Conservation (phyloP, 2,797 vertebrate species). For the Tarsius wallacei region DNA sequence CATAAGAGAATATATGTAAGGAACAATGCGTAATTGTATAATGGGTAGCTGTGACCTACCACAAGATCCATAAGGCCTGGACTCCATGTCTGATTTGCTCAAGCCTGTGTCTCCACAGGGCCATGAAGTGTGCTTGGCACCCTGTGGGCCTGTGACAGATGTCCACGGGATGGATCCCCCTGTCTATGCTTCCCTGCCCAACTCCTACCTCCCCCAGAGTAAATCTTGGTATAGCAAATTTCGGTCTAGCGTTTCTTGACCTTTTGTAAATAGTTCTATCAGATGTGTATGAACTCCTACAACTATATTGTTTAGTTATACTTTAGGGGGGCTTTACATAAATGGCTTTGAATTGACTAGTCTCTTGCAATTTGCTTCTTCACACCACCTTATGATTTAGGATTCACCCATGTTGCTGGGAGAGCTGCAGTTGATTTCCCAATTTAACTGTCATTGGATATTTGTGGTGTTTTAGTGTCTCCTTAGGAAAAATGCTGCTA, state of each 20-base stretch:
- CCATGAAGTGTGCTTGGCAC: not conserved
- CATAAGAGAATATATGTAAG: not conserved
- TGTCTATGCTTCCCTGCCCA: not conserved
- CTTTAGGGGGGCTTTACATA: not conserved
- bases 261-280: not conserved
- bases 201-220: not conserved
- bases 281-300: not conserved
- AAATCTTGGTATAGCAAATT: not conserved
- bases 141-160: not conserved
- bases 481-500: slow-evolving; percentile 35
- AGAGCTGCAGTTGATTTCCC: not conserved
- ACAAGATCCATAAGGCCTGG: not conserved
- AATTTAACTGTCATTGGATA: not conserved
- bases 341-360: not conserved
- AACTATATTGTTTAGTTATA: not conserved
- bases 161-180: not conserved
- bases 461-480: not conserved
- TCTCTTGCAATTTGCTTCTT: not conserved
- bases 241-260: not conserved
- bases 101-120: not conserved
- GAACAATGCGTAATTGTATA: not conserved
- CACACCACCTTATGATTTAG: not conserved
- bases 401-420: not conserved
- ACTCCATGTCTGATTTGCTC: not conserved
- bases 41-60: not conserved